These are phyloP conservation scores for Incurvaria masculella DNA, from an alignment of 2,888 invertebrate genomes.

Conservation along the genomic window DNA sequence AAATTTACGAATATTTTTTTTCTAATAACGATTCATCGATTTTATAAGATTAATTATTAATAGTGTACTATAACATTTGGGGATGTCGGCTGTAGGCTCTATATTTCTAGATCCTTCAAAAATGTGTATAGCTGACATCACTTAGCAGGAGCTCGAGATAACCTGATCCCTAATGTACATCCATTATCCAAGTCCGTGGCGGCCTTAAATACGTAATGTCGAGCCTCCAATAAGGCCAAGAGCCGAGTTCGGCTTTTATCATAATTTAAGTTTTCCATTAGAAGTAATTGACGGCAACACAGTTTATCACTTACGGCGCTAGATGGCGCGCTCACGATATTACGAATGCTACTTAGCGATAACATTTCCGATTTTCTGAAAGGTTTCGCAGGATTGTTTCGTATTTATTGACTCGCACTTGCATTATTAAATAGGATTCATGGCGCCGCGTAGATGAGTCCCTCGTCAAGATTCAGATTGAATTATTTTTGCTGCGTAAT, in stretches of 20 bases:
- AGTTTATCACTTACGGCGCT: slow-evolving; percentile 49
- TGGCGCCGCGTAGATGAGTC: slow-evolving; percentile 33
- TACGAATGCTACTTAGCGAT: slow-evolving; percentile 49
- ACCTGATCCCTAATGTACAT: neutral
- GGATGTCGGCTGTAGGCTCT: no score
- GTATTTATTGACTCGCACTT: slow-evolving; percentile 50
- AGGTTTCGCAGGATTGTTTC: slow-evolving; percentile 34
- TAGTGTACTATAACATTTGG: no score
- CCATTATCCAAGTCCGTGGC: neutral
- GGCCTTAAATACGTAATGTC: neutral
- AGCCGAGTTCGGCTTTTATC: slow-evolving; percentile 50
- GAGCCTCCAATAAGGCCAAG: slow-evolving; percentile 11
- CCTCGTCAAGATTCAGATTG: neutral
- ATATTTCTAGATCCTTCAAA: no score
- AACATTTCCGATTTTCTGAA: slow-evolving; percentile 47
- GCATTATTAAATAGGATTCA: slow-evolving; percentile 51
- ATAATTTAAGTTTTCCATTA: slow-evolving; percentile 58
- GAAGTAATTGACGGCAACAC: slow-evolving; percentile 54
- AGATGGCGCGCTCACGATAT: slow-evolving; percentile 28
- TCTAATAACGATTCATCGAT: no score
- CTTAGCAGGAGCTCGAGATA: no score
- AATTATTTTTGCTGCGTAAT: no score
- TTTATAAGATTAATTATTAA: no score
- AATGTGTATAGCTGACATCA: no score
- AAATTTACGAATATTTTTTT: no score